These are phyloP conservation scores for Andrena chrysosceles DNA, from an alignment of 2,888 invertebrate genomes.

Conservation along the genomic window DNA sequence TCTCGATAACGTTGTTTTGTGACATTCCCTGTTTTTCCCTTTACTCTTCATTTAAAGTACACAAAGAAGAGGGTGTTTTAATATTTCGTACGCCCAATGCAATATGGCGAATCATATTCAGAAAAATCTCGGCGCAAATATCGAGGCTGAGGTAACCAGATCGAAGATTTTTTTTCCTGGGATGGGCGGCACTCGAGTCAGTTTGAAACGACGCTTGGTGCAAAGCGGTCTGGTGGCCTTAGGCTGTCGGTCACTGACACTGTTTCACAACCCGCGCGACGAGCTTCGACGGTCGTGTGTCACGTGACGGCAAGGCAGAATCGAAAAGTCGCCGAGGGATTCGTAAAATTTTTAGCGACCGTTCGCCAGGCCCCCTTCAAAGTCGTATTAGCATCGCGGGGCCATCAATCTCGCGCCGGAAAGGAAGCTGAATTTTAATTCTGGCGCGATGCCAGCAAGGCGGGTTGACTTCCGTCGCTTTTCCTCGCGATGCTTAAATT, in stretches of 20 bases:
- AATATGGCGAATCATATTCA: background rate
- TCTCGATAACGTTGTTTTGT: too few species aligned
- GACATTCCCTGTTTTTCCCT: too few species aligned
- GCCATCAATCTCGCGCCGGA: conserved; percentile 20
- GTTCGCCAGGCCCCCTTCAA: conserved; percentile 5
- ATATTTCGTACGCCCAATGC: background rate
- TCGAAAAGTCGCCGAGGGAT: conserved; percentile 61
- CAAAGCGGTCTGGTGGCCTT: conserved; percentile 82
- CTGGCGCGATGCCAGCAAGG: conserved; percentile 5
- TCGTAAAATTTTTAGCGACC: conserved; percentile 44
- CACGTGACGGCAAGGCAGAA: conserved; percentile 65
- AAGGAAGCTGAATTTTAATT: conserved; percentile 43
- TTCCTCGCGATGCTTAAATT: conserved; percentile 33
- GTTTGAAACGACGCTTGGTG: conserved; percentile 72
- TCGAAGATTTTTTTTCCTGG: conserved; percentile 38
- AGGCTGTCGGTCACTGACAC: conserved; percentile 85
- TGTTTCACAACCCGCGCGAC: conserved; percentile 79
- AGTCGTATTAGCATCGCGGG: conserved; percentile 26
- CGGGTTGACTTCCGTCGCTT: conserved; percentile 3
- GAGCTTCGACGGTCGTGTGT: conserved; percentile 62
- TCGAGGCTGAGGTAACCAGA: conserved; percentile 4
- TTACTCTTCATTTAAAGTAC: too few species aligned
- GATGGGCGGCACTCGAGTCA: conserved; percentile 77
- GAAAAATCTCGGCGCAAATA: background rate
- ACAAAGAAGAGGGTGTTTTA: background rate